Evolutionary conservation across 2,888 invertebrate species (phyloP), one percentile per base, ranked within the genome.

Genomic region (Caprella mutica): DNA sequence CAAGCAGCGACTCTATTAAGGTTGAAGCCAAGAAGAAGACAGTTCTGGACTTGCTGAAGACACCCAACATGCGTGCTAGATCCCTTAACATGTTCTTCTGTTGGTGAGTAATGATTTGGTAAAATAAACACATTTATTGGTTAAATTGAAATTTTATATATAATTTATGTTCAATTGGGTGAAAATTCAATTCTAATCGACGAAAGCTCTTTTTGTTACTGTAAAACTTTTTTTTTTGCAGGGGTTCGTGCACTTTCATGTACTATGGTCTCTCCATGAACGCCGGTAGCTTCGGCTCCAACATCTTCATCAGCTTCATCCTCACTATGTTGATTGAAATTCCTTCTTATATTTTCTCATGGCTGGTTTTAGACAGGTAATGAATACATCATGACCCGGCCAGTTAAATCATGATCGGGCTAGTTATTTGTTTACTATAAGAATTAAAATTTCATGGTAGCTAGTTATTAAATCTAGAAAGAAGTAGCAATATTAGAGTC

Each of bases 241-340:
- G 66, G 65, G 61, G 68, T 3, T 59, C 59, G 26, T 56, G 56
- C 38, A 63, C 63, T 8, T 60, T 68, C 54, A 65, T 68, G 4
- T 69, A 69, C 51, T 69, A 68, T 61, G 69, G 68, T 12, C 60
- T 69, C 6, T 68, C 68, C 26, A 51, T 67, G 12, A 67, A 67
- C 53, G 65, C 68, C 5, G 60, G 64, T 6, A 64, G 68, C 38
- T 44, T 69, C 2, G 68, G 67, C 29, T 65, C 67, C 30, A 64
- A 61, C 48, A 55, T 67, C n/a, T 68, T 67, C 59, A 33, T 65
- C 35, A 68, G 66, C 52, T 68, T 69, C 55, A 59, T 63, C 19
- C 38, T 48, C 23, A 63, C 59, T 19, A 63, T 63, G 63, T 42
- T 63, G 50, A 59, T 63, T 24, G 63, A 63, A 48, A 59, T 63